Base-by-base conservation (phyloP, 2,888 invertebrate genomes). In the Toxonevra muliebris region DNA sequence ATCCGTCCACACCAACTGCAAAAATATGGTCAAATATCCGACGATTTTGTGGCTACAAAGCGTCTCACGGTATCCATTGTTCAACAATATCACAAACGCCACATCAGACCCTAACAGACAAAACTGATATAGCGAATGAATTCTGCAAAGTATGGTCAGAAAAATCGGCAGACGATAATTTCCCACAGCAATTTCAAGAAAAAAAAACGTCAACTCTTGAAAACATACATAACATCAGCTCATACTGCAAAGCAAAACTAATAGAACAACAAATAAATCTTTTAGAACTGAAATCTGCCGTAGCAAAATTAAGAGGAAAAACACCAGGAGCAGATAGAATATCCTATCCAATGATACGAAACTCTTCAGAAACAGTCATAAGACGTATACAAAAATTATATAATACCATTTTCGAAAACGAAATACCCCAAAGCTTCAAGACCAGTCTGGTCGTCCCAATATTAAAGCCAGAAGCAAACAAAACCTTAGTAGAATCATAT, bases 21-120 rank as follows among this genome's bases (percentile, higher is more conserved):
- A 65, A 65, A 65, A 65, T 69, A 7, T 69, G 69, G 69, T 30
- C 48, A 15, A 65, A 61, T 13, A 59, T 69, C 10, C 55, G 54
- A 52, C 19, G 40, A 4, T 61, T 65, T 52, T 57, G 64, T 17
- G 68, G 68, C 0, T 60, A 64, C 30, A 64, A 65, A 42, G 3
- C 30, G 19, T 40, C 13, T 10, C 59, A 68, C 42, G 13, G 20
- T 40, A 63, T 63, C 17, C 63, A 68, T 30, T 54, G 68, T 17
- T 53, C 63, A 15, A 12, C 52, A 50, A 61, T 40, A 20, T 15
- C 11, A n/a, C n/a, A n/a, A 41, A 41, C 42, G 41, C 9, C 11
- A 58, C 30, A 8, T 20, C 41, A 13, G 1, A n/a, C 10, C 12
- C 4, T 11, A 30, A 58, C n/a, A 41, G 58, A 15, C 9, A 58